Evolutionary conservation across 2,113 vertebrate species (phyloP).

Genomic region (Felis catus): F.catus_Fca126_mat1.0 CM031417.1:4102001-4102500

Average conservation of each 20-base stretch:
- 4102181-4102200: neutral
- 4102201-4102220: neutral
- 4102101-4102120: neutral
- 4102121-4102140: neutral
- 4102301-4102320: neutral
- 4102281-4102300: neutral
- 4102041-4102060: neutral
- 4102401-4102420: slow-evolving; percentile 97
- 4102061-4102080: neutral
- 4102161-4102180: neutral
- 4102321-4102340: neutral
- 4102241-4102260: neutral
- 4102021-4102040: neutral
- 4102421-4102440: slow-evolving; percentile 99
- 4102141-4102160: neutral
- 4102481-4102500: slow-evolving; percentile 91
- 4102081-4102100: neutral
- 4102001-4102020: fast-evolving
- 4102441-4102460: slow-evolving; percentile 97
- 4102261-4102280: neutral
- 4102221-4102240: fast-evolving
- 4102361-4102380: slow-evolving; percentile 99
- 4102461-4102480: slow-evolving; percentile 95
- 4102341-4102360: slow-evolving; percentile 86
- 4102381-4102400: slow-evolving; percentile 99